phyloP scores from a whole-genome alignment of 1,140 invertebrate species.

The Pseudomyrmex pallidus region DNA sequence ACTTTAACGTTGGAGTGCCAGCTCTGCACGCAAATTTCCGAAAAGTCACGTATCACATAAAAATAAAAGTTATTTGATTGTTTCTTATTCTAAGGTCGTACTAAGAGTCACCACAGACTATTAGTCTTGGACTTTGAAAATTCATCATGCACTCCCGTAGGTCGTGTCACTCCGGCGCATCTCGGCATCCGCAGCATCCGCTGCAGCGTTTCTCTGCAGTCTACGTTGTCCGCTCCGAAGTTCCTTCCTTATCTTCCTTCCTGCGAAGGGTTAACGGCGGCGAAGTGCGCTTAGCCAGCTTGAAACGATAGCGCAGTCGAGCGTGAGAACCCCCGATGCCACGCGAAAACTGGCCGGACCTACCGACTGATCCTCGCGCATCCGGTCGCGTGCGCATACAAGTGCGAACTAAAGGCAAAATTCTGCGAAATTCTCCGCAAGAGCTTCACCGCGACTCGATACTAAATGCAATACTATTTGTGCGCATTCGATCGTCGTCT shows the following conservation, averaged over 20 bases:
- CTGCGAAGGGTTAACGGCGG: constrained; percentile 43
- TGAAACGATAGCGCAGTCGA: constrained; percentile 64
- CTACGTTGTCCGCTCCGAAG: neutral
- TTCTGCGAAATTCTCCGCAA: neutral
- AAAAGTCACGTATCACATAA: neutral
- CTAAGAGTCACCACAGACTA: neutral
- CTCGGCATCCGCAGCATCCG: neutral
- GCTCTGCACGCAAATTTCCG: too few relatives aligned
- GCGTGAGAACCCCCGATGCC: constrained; percentile 55
- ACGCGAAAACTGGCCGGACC: constrained; percentile 53
- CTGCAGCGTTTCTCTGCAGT: constrained; percentile 1
- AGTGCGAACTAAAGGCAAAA: neutral
- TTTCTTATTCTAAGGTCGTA: too few relatives aligned
- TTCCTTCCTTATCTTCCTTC: constrained; percentile 62
- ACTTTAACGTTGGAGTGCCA: too few relatives aligned
- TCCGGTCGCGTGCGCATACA: neutral
- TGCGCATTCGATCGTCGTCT: neutral
- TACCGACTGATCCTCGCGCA: neutral
- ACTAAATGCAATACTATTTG: neutral
- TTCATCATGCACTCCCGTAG: neutral
- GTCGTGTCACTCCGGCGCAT: constrained; percentile 7
- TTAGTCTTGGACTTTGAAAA: constrained; percentile 3
- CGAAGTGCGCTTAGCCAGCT: constrained; percentile 57
- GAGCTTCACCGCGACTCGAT: neutral
- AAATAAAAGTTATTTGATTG: neutral